Base-by-base conservation (phyloP, 1,140 invertebrate genomes). In the Drosophila repleta region DNA sequence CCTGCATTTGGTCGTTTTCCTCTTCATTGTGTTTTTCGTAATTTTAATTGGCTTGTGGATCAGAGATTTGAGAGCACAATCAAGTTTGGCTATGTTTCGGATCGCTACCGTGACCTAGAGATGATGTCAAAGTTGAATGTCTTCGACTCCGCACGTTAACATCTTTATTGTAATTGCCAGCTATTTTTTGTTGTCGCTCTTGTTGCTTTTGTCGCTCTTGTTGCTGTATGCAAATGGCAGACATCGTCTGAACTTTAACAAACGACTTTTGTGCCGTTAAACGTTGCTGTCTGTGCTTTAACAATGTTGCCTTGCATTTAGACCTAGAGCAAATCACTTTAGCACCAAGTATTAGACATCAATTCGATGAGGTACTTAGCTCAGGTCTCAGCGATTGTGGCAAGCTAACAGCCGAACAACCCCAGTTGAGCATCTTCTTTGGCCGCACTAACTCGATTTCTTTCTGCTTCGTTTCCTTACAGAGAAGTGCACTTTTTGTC, bases 401-500 rank as follows among this genome's bases (percentile, higher is more conserved):
- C 68, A 74, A 56, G 48, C 17, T n/a, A 18, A 53, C 24, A 51
- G 53, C 35, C n/a, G 13, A 41, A 20, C 45, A 57, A 61, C 65
- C 60, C 35, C 13, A 53, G 39, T 53, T 43, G 18, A 21, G 6
- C 20, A 21, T 45, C 17, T 55, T 29, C 24, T 48, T 46, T 10
- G 55, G 17, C 46, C 18, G 43, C 26, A 64, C 41, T 24, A 55
- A 61, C 29, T 8, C 26, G 32, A 52, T 63, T 63, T 49, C 10
- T 26, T 41, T 48, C 46, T 26, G 10, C 60, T 46, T 37, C 43
- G 41, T 29, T 66, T 72, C 51, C 43, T 10, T 39, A 74, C 83
- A 91, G 90, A 91, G 87, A 91, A 89, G 83, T 84, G 87, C 90
- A 80, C 69, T 91, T 77, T 85, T 89, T 67, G 74, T 90, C 46